Evolutionary conservation across 2,113 vertebrate species (phyloP).

Genomic region (Callopanchax toddi): DNA sequence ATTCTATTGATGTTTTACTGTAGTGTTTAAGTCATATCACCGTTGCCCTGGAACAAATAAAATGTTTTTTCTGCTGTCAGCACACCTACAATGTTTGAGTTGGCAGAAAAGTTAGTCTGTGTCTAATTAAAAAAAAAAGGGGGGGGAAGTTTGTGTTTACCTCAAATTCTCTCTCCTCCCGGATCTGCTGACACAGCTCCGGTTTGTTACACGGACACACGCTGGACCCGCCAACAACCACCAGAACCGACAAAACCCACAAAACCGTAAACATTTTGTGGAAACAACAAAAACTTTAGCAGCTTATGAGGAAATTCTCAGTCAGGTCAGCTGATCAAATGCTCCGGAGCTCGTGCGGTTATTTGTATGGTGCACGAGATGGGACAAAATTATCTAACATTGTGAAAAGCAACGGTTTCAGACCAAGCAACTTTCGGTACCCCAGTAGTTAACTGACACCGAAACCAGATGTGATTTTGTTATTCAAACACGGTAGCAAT

Average conservation of each 20-base stretch:
- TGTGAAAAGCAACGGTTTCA: not conserved
- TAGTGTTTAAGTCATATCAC: not conserved
- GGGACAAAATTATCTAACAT: constrained; percentile 24
- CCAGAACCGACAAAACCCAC: constrained; percentile 12
- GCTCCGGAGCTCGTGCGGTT: not conserved
- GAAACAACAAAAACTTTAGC: fast-evolving
- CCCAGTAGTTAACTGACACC: no score
- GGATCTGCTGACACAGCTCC: constrained; percentile 73
- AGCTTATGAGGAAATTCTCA: not conserved
- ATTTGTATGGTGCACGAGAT: constrained; percentile 24
- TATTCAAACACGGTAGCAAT: no score
- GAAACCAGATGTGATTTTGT: no score
- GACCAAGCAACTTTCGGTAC: no score
- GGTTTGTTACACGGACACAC: constrained; percentile 74
- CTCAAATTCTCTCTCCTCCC: constrained; percentile 70
- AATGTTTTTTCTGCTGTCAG: no score
- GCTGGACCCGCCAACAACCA: constrained; percentile 1
- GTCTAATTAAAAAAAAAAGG: not conserved
- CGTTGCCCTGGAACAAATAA: no score
- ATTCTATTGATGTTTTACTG: not conserved
- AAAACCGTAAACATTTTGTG: constrained; percentile 25
- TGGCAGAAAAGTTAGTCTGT: not conserved
- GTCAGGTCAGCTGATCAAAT: not conserved
- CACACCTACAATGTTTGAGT: not conserved
- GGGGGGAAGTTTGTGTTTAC: constrained; percentile 10